Evolutionary conservation across 2,113 vertebrate species (phyloP).

Genomic region (Sinocyclocheilus maitianheensis): DNA sequence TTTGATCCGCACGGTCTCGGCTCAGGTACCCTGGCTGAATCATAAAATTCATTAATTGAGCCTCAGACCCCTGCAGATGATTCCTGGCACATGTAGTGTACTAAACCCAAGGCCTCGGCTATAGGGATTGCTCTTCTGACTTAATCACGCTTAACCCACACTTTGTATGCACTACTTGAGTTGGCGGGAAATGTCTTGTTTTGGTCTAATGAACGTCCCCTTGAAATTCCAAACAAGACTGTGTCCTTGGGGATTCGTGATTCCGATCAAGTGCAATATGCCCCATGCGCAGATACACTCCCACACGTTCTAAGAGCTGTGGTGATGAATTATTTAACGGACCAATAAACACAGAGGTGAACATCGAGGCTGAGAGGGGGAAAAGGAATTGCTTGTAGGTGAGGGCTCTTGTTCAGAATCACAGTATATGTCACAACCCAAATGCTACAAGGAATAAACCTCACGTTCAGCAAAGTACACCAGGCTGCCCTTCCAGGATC

Average conservation of each 20-base stretch:
- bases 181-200: conserved; percentile 36
- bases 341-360: conserved; percentile 65
- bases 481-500: conserved; percentile 17
- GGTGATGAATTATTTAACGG: conserved; percentile 72
- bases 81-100: conserved; percentile 11
- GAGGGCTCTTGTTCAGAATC: conserved; percentile 60
- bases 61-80: conserved; percentile 4
- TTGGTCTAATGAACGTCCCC: conserved; percentile 36
- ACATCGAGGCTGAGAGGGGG: conserved; percentile 45
- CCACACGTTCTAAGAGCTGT: conserved; percentile 51
- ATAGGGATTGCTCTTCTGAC: neutral
- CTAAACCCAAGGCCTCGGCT: conserved; percentile 13
- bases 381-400: conserved; percentile 61
- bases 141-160: conserved; percentile 15
- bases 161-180: conserved; percentile 17
- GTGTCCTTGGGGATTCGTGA: conserved; percentile 6
- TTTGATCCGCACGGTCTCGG: neutral
- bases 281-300: conserved; percentile 26
- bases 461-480: conserved; percentile 19
- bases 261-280: conserved; percentile 25
- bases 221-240: conserved; percentile 40
- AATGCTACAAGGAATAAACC: conserved; percentile 32
- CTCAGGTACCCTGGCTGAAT: conserved; percentile 16
- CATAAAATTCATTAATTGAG: conserved; percentile 36
- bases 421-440: conserved; percentile 51